phyloP scores from a whole-genome alignment of 2,797 vertebrate genomes.

The Micropoecilia bifurca region DNA sequence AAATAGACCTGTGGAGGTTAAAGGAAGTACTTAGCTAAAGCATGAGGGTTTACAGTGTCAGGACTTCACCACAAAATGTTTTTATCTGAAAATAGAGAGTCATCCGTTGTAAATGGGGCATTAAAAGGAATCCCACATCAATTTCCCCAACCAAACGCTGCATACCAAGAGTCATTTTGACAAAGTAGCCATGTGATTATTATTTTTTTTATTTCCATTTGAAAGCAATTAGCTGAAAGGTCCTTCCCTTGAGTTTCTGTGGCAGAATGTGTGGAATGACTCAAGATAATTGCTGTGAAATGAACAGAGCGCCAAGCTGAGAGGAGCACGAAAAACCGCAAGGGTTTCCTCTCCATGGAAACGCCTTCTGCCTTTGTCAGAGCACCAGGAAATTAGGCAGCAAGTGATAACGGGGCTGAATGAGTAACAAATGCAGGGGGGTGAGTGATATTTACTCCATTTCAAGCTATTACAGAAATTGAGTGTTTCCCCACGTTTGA shows the following conservation, averaged over 20 bases:
- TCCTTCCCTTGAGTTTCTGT: slow-evolving; percentile 73
- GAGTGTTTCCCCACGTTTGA: slow-evolving; percentile 72
- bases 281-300: slow-evolving; percentile 83
- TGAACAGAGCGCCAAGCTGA: slow-evolving; percentile 76
- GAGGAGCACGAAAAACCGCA: slow-evolving; percentile 65
- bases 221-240: slow-evolving; percentile 80
- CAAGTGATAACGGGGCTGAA: slow-evolving; percentile 76
- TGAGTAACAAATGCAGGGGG: slow-evolving; percentile 72
- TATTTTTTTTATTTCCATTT: slow-evolving; percentile 77
- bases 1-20: slow-evolving; percentile 19
- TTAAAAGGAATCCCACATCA: slow-evolving; percentile 72
- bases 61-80: slow-evolving; percentile 49
- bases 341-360: slow-evolving; percentile 78
- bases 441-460: slow-evolving; percentile 77
- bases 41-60: slow-evolving; percentile 34
- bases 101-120: slow-evolving; percentile 68
- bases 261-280: slow-evolving; percentile 74
- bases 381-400: slow-evolving; percentile 77
- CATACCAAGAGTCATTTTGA: slow-evolving; percentile 72
- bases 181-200: slow-evolving; percentile 79
- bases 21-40: slow-evolving; percentile 18
- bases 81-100: slow-evolving; percentile 63
- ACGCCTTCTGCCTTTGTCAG: slow-evolving; percentile 78
- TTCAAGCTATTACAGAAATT: slow-evolving; percentile 78
- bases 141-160: slow-evolving; percentile 66